Conservation (phyloP, 2,888 invertebrate genomes). For the Petrolisthes manimaculis region DNA sequence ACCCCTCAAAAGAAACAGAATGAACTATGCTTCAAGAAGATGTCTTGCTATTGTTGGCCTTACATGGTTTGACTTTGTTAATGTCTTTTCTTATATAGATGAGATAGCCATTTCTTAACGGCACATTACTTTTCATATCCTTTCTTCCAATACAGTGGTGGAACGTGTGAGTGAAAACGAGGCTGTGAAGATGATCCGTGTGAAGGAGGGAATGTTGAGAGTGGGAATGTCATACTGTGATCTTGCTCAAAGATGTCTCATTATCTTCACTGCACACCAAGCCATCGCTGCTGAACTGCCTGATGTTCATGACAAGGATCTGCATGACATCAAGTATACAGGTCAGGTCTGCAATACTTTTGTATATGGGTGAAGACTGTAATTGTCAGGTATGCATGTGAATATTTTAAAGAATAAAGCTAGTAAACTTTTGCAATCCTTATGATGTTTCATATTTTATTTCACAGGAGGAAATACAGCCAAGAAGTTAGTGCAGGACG, state of each 20-base stretch:
- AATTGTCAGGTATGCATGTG: no score
- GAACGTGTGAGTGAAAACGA: conserved; percentile 73
- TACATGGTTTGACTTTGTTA: background rate
- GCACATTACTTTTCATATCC: background rate
- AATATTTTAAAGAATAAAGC: no score
- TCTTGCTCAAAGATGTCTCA: conserved; percentile 71
- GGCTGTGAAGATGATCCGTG: conserved; percentile 72
- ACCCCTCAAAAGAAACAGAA: no score
- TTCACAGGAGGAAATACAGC: conserved; percentile 34
- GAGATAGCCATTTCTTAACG: background rate
- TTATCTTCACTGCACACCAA: conserved; percentile 72
- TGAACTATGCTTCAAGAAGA: no score
- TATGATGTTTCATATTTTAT: no score
- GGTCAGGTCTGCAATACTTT: conserved; percentile 67
- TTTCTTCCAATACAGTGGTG: conserved; percentile 69
- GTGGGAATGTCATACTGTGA: conserved; percentile 73
- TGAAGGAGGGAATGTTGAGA: conserved; percentile 72
- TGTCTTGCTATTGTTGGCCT: background rate
- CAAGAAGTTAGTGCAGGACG: conserved; percentile 34
- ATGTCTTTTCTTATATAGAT: background rate
- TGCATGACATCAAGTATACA: conserved; percentile 71
- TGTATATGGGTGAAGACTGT: no score
- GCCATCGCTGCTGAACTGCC: conserved; percentile 72
- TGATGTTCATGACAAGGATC: conserved; percentile 71
- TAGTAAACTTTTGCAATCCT: no score